Base-by-base conservation (phyloP, 2,797 vertebrate genomes). In the Chelmon rostratus region DNA sequence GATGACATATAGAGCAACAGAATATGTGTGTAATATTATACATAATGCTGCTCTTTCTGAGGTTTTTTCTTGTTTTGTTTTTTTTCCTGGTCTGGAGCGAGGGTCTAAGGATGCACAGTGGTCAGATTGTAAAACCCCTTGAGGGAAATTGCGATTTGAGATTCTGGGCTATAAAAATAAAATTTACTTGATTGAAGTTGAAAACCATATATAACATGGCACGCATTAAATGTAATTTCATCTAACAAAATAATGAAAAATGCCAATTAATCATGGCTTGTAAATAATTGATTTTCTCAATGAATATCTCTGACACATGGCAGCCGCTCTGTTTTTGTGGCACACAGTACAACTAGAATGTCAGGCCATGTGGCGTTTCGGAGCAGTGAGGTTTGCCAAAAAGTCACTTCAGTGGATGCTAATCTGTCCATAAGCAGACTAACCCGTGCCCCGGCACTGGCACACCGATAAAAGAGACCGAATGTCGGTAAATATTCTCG, bases 401-500 rank as follows among this genome's bases (percentile, higher is more conserved):
- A 84, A 73, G 61, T 83, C 81, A 83, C 75, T 85, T 82, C 53
- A 68, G 68, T 61, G 64, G 72, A 74, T 38, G 69, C 75, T 88
- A 84, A 89, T 90, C 88, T 83, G 67, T 76, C 68, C 63, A 35
- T 81, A 83, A 85, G 66, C 64, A 76, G 69, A 71, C 70, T 64
- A 80, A 84, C 75, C 83, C 68, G 0, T 86, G 88, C 33, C 71
- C 69, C 68, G 6, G 2, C 72, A 49, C 50, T 80, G 67, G 61
- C 79, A 79, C 23, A 0, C 33, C 10, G 10, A 59, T 62, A 67
- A 76, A 74, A 79, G 8, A 38, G 33, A 58, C 56, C 25, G 59
- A 71, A 58, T 68, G 77, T 73, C 54, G 69, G 64, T 46, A 72
- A 73, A 80, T 67, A 81, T 42, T 70, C 62, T 57, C 2, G 6